Evolutionary conservation across 2,888 invertebrate species (phyloP).

Genomic region (Agriopis leucophaearia): DNA sequence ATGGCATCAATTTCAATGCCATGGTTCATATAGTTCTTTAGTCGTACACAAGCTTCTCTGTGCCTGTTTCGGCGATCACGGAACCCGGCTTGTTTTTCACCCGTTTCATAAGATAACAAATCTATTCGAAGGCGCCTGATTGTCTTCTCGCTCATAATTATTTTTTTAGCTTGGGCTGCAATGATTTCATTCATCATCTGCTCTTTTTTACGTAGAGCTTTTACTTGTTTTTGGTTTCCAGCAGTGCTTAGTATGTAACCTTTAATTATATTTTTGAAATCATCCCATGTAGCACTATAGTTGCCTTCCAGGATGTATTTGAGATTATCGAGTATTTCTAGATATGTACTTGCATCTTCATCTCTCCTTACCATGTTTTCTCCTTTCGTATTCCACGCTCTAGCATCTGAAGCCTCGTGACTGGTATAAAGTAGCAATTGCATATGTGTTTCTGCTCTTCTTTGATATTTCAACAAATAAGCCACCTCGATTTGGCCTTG

Average conservation of each 20-base stretch:
- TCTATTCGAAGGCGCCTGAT: conserved; percentile 5
- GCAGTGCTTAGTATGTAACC: conserved; percentile 1
- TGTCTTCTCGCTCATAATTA: background rate
- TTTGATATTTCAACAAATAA: conserved; percentile 3
- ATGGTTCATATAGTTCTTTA: background rate
- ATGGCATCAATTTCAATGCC: background rate
- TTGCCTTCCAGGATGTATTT: conserved; percentile 3
- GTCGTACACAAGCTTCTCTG: background rate
- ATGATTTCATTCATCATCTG: conserved; percentile 1
- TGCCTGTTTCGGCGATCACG: conserved; percentile 13
- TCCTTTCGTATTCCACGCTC: conserved; percentile 11
- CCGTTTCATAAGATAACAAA: conserved; percentile 6
- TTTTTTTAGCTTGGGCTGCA: conserved; percentile 10
- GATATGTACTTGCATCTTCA: conserved; percentile 6
- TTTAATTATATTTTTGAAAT: conserved; percentile 8
- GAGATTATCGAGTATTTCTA: conserved; percentile 2
- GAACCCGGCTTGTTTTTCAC: conserved; percentile 14
- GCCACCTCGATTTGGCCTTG: background rate
- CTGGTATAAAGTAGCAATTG: conserved; percentile 6
- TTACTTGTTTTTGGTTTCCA: conserved; percentile 12
- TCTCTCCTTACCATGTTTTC: conserved; percentile 8
- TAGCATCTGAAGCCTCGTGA: background rate
- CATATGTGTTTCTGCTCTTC: conserved; percentile 12
- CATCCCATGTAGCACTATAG: conserved; percentile 1
- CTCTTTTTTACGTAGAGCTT: conserved; percentile 13